Percentiles rank a stretch among this genome's conserved stretches.
Evolutionary conservation across 2,113 vertebrate genomes (phyloP).

Genomic region (Arothron firmamentum): DNA sequence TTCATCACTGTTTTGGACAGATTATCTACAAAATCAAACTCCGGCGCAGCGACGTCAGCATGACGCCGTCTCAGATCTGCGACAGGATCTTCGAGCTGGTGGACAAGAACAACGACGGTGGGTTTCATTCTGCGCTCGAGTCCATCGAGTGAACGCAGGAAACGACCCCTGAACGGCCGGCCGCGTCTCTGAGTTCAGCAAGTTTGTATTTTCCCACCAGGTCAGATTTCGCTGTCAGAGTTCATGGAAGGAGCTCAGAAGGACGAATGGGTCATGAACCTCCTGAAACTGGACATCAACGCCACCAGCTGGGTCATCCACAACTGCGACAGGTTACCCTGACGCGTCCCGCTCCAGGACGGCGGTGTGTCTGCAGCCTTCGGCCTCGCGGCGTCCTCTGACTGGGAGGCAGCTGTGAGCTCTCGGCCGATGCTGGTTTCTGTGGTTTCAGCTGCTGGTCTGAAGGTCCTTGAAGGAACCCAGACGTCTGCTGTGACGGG

Average conservation of each 20-base stretch:
- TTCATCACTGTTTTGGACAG: slow-evolving; percentile 20
- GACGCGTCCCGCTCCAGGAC: background rate
- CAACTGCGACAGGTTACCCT: slow-evolving; percentile 35
- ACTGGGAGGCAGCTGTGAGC: too few relatives aligned
- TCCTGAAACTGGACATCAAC: slow-evolving; percentile 68
- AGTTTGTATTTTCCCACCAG: slow-evolving; percentile 53
- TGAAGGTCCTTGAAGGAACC: too few relatives aligned
- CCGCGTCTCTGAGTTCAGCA: too few relatives aligned
- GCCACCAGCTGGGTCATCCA: slow-evolving; percentile 64
- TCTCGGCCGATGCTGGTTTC: too few relatives aligned
- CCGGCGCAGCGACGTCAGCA: slow-evolving; percentile 18
- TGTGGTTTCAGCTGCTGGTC: too few relatives aligned
- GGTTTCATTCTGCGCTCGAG: slow-evolving; percentile 1
- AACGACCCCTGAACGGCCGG: too few relatives aligned
- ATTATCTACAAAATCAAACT: slow-evolving; percentile 59
- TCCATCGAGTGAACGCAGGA: too few relatives aligned
- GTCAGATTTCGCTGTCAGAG: slow-evolving; percentile 68
- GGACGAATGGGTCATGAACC: slow-evolving; percentile 71
- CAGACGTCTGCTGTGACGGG: too few relatives aligned
- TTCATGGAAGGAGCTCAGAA: slow-evolving; percentile 73
- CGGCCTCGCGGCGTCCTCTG: background rate
- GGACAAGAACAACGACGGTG: slow-evolving; percentile 72
- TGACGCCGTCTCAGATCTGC: slow-evolving; percentile 65
- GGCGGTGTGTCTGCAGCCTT: too few relatives aligned
- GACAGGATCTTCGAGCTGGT: slow-evolving; percentile 70